These are phyloP conservation scores for Chiloscyllium plagiosum DNA, from an alignment of 2,113 vertebrate genomes.

Conservation along the genomic window DNA sequence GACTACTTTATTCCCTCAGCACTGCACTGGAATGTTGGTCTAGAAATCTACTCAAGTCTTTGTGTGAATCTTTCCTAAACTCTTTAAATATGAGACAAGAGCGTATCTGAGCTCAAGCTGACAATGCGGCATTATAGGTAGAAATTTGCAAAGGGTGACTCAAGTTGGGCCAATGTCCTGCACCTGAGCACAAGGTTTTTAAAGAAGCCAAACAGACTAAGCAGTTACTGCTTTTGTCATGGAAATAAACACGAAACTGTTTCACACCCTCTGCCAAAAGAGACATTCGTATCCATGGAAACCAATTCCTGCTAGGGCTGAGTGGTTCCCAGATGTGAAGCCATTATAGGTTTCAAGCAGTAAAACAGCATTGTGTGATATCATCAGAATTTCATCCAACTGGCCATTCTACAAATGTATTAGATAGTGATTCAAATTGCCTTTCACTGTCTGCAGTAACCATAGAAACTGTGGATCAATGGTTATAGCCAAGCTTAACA, in stretches of 20 bases:
- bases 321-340: background rate
- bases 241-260: background rate
- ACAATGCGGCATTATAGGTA: background rate
- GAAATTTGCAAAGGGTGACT: background rate
- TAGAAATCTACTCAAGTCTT: background rate
- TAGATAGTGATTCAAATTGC: background rate
- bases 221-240: background rate
- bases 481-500: background rate
- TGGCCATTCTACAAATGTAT: background rate
- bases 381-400: background rate
- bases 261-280: background rate
- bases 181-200: background rate
- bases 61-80: background rate
- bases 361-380: background rate
- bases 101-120: background rate
- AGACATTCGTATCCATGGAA: background rate
- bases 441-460: background rate
- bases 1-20: background rate
- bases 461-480: background rate
- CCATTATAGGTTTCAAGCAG: background rate
- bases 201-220: background rate
- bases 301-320: background rate
- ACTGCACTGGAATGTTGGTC: background rate
- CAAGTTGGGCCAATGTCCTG: background rate
- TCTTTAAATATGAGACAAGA: no score